Evolutionary conservation across 2,888 invertebrate genomes (phyloP).

Genomic region (Pyrocoelia pectoralis): DNA sequence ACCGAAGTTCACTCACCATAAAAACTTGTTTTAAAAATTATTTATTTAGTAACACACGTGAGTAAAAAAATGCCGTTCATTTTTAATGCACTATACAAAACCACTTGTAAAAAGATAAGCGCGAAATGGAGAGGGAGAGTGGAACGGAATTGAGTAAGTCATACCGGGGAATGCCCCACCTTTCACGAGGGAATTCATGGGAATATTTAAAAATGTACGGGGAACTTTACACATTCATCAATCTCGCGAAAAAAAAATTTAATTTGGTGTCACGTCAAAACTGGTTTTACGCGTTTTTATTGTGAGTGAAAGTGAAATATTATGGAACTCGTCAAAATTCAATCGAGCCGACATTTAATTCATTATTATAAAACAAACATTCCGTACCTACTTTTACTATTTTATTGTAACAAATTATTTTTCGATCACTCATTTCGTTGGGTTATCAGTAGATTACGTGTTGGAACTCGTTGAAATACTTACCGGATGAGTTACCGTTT

Average conservation of each 20-base stretch:
- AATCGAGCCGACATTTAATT: too few relatives aligned
- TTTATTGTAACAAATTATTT: too few relatives aligned
- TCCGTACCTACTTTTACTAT: too few relatives aligned
- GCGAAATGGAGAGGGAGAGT: not conserved
- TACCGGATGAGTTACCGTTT: too few relatives aligned
- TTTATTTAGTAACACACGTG: not conserved
- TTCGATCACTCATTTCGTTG: too few relatives aligned
- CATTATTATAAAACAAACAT: too few relatives aligned
- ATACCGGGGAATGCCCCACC: conserved; percentile 7
- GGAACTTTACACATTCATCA: conserved; percentile 1
- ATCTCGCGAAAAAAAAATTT: not conserved
- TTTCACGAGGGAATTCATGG: not conserved
- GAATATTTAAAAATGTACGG: not conserved
- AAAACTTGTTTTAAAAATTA: not conserved
- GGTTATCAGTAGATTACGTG: too few relatives aligned
- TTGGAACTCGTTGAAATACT: too few relatives aligned
- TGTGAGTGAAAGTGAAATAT: not conserved
- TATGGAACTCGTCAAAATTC: not conserved
- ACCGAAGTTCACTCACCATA: not conserved
- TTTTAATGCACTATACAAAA: not conserved
- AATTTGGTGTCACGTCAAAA: not conserved
- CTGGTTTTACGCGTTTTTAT: not conserved
- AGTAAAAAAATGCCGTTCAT: not conserved
- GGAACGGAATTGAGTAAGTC: too few relatives aligned
- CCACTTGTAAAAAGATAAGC: not conserved